phyloP scores from a whole-genome alignment of 1,140 invertebrate genomes.

The Amphibalanus amphitrite region DNA sequence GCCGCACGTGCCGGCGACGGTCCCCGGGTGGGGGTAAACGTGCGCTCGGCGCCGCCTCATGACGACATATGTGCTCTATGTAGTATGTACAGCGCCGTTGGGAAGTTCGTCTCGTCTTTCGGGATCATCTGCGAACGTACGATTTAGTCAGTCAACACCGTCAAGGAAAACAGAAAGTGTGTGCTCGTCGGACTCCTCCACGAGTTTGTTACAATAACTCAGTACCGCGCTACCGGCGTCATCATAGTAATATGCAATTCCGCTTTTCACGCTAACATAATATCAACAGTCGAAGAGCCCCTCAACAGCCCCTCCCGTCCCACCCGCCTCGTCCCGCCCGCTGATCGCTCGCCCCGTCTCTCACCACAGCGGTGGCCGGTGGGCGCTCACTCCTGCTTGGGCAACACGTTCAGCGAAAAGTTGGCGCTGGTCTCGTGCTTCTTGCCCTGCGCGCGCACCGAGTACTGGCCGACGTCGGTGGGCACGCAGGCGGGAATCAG shows the following conservation, averaged over 20 bases:
- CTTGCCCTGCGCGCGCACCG: slow-evolving; percentile 63
- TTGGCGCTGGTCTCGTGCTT: slow-evolving; percentile 62
- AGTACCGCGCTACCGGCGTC: too few species aligned
- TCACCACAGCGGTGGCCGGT: background rate
- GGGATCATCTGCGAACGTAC: background rate
- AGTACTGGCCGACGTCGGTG: slow-evolving; percentile 76
- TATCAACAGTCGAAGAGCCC: too few species aligned
- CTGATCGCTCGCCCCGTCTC: background rate
- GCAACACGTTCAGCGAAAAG: slow-evolving; percentile 63
- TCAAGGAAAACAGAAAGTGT: too few species aligned
- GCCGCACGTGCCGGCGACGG: background rate
- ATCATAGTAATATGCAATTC: too few species aligned
- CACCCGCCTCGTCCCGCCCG: background rate
- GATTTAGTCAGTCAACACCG: too few species aligned
- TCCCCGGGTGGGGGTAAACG: background rate
- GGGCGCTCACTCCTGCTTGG: background rate
- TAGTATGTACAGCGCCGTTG: background rate
- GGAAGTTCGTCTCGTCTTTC: background rate
- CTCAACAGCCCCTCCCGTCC: too few species aligned
- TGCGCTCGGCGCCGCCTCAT: background rate
- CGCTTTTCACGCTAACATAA: too few species aligned
- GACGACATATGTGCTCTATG: background rate
- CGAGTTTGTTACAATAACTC: too few species aligned
- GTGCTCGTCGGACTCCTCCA: too few species aligned
- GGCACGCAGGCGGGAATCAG: slow-evolving; percentile 51